Evolutionary conservation across 2,113 vertebrate species (phyloP).

Genomic region (Emydura subglobosa): DNA sequence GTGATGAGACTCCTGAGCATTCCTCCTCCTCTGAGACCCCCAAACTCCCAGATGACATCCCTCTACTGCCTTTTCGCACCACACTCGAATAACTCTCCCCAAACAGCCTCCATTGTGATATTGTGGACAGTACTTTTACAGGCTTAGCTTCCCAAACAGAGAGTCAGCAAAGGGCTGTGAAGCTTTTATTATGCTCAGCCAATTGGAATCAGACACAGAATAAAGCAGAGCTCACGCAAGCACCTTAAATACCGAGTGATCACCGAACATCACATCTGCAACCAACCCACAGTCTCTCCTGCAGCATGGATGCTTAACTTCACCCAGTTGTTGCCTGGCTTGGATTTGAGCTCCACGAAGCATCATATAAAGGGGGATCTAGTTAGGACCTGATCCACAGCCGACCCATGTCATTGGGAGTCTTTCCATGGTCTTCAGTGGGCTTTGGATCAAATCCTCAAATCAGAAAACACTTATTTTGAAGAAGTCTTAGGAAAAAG

Average conservation of each 20-base stretch:
- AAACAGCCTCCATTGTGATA: not conserved
- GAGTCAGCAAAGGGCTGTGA: not conserved
- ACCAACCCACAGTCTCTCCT: not conserved
- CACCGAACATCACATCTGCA: not conserved
- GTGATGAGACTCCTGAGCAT: not conserved
- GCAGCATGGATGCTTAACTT: not conserved
- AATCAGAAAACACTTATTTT: not conserved
- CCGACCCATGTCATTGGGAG: not conserved
- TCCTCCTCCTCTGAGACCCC: fast-evolving
- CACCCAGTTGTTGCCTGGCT: not conserved
- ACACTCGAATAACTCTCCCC: not conserved
- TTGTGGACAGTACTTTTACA: not conserved
- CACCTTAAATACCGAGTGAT: not conserved
- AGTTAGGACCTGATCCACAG: not conserved
- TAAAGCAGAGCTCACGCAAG: not conserved
- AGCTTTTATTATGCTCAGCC: not conserved
- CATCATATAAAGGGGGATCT: not conserved
- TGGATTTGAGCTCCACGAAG: not conserved
- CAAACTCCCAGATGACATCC: not conserved
- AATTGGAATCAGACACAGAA: not conserved
- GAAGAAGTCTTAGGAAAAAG: not conserved
- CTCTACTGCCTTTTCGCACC: not conserved
- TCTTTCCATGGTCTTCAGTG: not conserved
- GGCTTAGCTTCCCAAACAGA: not conserved
- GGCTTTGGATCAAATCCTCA: not conserved